phyloP scores from a whole-genome alignment of 2,888 invertebrate genomes.

The Panzeria rudis region DNA sequence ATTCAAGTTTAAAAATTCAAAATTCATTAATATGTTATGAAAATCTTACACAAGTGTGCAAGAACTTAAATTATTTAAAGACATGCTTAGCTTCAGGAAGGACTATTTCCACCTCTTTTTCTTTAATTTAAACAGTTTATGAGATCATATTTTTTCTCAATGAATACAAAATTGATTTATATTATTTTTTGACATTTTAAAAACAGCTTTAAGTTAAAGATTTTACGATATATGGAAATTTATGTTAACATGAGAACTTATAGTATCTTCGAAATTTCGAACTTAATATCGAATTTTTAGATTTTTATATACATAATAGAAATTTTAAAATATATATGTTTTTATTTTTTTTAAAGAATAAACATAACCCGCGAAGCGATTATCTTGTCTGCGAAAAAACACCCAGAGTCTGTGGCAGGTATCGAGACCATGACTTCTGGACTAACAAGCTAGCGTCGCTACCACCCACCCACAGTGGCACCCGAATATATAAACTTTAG shows the following conservation, averaged over 20 bases:
- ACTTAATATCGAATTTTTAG: neutral
- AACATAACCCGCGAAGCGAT: too few species aligned
- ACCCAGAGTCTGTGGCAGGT: too few species aligned
- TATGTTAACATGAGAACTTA: neutral
- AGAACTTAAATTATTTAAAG: neutral
- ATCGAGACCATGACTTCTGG: too few species aligned
- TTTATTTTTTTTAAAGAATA: too few species aligned
- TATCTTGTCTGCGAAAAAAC: too few species aligned
- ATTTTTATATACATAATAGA: too few species aligned
- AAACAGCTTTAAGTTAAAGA: neutral
- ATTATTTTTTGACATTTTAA: neutral
- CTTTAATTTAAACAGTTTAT: neutral
- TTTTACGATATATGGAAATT: neutral
- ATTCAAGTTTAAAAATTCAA: slow-evolving; percentile 30
- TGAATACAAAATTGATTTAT: neutral
- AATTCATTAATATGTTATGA: neutral
- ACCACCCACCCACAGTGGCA: too few species aligned
- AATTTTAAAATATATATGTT: neutral
- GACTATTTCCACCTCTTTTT: neutral
- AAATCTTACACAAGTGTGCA: neutral
- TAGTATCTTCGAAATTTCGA: neutral
- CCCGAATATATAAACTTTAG: too few species aligned
- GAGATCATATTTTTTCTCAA: neutral
- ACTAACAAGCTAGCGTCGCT: too few species aligned
- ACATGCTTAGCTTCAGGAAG: neutral